Percentiles rank a stretch among this genome's conserved stretches.
Evolutionary conservation across 2,888 invertebrate genomes (phyloP).

Genomic region (Alviniconcha strummeri): DNA sequence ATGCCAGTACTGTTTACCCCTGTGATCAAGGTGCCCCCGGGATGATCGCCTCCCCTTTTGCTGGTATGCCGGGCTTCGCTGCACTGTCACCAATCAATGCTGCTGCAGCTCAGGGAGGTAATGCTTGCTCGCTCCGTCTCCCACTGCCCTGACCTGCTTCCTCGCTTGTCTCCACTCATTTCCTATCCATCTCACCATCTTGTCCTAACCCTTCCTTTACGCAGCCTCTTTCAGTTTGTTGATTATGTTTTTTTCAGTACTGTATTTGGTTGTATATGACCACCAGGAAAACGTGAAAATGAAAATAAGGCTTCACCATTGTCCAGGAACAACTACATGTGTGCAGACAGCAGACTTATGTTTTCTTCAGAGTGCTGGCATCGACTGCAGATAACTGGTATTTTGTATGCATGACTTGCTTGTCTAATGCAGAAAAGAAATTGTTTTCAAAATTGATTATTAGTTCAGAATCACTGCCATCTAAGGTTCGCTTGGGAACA

Average conservation of each 20-base stretch:
- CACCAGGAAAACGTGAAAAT: too few species aligned
- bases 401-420: too few species aligned
- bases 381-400: too few species aligned
- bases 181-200: not conserved
- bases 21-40: conserved; percentile 27
- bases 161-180: conserved; percentile 20
- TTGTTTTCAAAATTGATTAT: too few species aligned
- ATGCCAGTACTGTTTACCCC: conserved; percentile 25
- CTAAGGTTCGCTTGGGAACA: too few species aligned
- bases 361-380: too few species aligned
- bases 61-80: conserved; percentile 32
- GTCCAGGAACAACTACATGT: too few species aligned
- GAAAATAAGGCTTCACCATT: too few species aligned
- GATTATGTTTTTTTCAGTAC: not conserved
- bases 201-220: conserved; percentile 12
- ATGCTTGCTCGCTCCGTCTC: conserved; percentile 2
- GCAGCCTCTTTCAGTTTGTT: not conserved
- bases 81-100: conserved; percentile 29
- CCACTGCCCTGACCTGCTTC: not conserved
- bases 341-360: too few species aligned
- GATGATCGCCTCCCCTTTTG: conserved; percentile 32
- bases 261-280: not conserved
- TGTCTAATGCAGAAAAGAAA: too few species aligned
- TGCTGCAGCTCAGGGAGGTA: conserved; percentile 34
- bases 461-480: too few species aligned